Evolutionary conservation across 1,140 invertebrate genomes (phyloP).

Genomic region (Neodiprion pinetum): DNA sequence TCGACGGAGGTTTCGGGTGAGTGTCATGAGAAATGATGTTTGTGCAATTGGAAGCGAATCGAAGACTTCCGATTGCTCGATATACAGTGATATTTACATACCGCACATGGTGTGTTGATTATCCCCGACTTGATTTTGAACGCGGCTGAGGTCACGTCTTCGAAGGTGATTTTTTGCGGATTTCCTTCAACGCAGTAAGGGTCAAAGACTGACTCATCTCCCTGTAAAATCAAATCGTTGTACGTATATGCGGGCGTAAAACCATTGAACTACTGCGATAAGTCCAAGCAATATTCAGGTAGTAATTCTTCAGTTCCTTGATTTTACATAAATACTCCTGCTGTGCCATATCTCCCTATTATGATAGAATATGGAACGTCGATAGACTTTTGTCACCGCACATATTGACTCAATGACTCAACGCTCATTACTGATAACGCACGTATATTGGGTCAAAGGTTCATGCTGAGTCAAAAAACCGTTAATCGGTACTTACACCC

Average conservation of each 20-base stretch:
- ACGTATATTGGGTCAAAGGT: too few species aligned
- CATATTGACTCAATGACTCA: too few species aligned
- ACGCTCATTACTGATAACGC: too few species aligned
- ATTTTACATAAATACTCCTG: too few species aligned
- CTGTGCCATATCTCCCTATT: too few species aligned
- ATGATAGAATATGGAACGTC: too few species aligned
- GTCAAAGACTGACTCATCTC: slow-evolving; percentile 65
- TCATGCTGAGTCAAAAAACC: too few species aligned
- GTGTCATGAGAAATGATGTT: slow-evolving; percentile 16
- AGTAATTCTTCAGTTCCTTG: too few species aligned
- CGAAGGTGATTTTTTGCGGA: slow-evolving; percentile 79
- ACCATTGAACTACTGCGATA: too few species aligned
- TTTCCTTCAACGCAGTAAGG: slow-evolving; percentile 79
- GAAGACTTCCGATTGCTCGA: slow-evolving; percentile 10
- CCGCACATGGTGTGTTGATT: slow-evolving; percentile 83
- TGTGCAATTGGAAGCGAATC: slow-evolving; percentile 25
- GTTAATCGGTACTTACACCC: too few species aligned
- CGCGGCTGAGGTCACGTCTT: slow-evolving; percentile 89
- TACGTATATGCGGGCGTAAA: slow-evolving; percentile 3
- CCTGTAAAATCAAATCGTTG: slow-evolving; percentile 26
- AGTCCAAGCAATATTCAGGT: too few species aligned
- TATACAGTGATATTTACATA: slow-evolving; percentile 57
- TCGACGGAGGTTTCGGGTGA: slow-evolving; percentile 34
- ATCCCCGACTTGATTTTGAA: slow-evolving; percentile 88
- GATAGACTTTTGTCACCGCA: too few species aligned